phyloP scores from a whole-genome alignment of 1,140 invertebrate genomes.

The Drosophila bipectinata region DNA sequence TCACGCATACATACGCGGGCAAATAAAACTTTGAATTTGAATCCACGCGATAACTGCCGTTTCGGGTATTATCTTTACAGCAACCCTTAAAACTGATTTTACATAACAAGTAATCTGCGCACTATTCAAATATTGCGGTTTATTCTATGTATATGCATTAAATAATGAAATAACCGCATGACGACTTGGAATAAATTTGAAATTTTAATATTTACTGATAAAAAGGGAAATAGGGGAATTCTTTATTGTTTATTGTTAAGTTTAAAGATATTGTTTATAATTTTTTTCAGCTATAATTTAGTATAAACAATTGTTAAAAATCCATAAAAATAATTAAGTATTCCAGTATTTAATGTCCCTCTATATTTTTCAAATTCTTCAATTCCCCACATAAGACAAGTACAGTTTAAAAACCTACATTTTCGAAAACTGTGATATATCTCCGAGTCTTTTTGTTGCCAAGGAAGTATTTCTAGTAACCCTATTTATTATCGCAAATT shows the following conservation, averaged over 20 bases:
- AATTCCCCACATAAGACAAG: too few species aligned
- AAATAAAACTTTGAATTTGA: slow-evolving; percentile 57
- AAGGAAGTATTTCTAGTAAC: too few species aligned
- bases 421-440: too few species aligned
- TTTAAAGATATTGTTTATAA: not conserved
- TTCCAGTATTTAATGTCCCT: too few species aligned
- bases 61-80: slow-evolving; percentile 51
- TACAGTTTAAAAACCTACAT: too few species aligned
- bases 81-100: slow-evolving; percentile 56
- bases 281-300: not conserved
- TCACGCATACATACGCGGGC: slow-evolving; percentile 37
- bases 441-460: too few species aligned
- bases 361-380: too few species aligned
- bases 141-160: not conserved
- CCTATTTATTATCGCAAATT: too few species aligned
- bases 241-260: not conserved
- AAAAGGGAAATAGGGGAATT: not conserved
- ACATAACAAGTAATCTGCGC: slow-evolving; percentile 33
- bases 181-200: not conserved
- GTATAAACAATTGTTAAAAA: too few species aligned
- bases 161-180: not conserved
- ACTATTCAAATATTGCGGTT: slow-evolving; percentile 5
- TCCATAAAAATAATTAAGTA: too few species aligned
- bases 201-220: not conserved
- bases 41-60: slow-evolving; percentile 39